These are phyloP conservation scores for Achatina immaculata DNA, from an alignment of 1,140 invertebrate genomes.

Conservation along the genomic window DNA sequence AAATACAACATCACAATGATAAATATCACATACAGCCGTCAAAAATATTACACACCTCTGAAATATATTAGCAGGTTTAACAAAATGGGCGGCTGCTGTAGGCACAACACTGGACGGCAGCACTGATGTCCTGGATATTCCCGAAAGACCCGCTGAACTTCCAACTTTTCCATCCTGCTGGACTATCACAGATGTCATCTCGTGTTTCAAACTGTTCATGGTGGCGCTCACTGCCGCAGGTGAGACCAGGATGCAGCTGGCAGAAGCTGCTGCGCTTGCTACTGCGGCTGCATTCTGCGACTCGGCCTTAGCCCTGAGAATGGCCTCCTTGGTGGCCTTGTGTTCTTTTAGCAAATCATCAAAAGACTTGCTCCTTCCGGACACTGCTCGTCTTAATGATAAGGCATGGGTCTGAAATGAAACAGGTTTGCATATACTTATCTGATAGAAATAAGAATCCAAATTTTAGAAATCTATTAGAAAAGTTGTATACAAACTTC, in stretches of 20 bases:
- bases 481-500: no score
- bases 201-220: conserved; percentile 8
- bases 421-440: not conserved
- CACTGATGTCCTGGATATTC: not conserved
- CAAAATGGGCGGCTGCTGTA: conserved; percentile 20
- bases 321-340: conserved; percentile 74
- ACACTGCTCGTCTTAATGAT: conserved; percentile 80
- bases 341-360: conserved; percentile 85
- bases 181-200: not conserved
- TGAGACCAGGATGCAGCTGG: conserved; percentile 22
- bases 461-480: no score
- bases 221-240: conserved; percentile 10
- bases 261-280: conserved; percentile 25
- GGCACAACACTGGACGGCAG: not conserved
- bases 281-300: conserved; percentile 48
- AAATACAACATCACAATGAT: not conserved
- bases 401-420: conserved; percentile 79
- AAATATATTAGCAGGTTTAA: conserved; percentile 25
- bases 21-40: no score
- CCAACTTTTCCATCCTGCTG: conserved; percentile 2
- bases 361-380: conserved; percentile 82
- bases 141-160: not conserved
- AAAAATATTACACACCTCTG: conserved; percentile 21
- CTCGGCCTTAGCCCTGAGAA: conserved; percentile 61
- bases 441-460: conserved; percentile 43